Percentiles rank a stretch among this genome's conserved stretches.
Evolutionary conservation across 1,140 invertebrate species (phyloP).

Genomic region (Lucilia sericata): DNA sequence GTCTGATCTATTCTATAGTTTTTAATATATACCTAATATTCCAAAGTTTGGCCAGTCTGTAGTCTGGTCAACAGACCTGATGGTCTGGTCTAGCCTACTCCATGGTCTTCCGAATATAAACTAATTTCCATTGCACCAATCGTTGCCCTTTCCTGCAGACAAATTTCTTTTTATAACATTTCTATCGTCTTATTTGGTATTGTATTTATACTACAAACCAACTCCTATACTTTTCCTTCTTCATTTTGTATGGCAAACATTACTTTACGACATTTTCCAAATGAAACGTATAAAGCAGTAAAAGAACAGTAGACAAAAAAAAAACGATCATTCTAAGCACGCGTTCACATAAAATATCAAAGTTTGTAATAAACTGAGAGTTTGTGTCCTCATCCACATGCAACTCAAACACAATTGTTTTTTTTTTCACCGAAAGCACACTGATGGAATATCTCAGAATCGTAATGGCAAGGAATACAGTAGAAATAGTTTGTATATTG

Average conservation of each 20-base stretch:
- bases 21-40: too few relatives aligned
- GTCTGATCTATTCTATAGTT: too few relatives aligned
- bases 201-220: background rate
- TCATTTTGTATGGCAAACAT: background rate
- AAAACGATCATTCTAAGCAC: slow-evolving; percentile 48
- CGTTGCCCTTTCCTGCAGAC: background rate
- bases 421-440: background rate
- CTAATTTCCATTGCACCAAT: background rate
- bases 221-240: background rate
- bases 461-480: background rate
- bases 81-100: too few relatives aligned
- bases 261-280: slow-evolving; percentile 33
- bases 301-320: background rate
- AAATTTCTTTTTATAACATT: slow-evolving; percentile 35
- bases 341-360: slow-evolving; percentile 50
- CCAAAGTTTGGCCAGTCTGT: too few relatives aligned
- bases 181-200: background rate
- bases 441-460: slow-evolving; percentile 4
- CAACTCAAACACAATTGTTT: background rate
- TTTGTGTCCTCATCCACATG: background rate
- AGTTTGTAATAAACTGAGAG: slow-evolving; percentile 39
- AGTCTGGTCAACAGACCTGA: too few relatives aligned
- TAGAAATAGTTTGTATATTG: background rate
- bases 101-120: too few relatives aligned
- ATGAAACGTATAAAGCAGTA: slow-evolving; percentile 6